A percentile compares a stretch with the other conserved stretches of the same genome.
These are phyloP conservation scores for Hylyphantes graminicola DNA, from an alignment of 1,140 invertebrate species.

Conservation along the genomic window DNA sequence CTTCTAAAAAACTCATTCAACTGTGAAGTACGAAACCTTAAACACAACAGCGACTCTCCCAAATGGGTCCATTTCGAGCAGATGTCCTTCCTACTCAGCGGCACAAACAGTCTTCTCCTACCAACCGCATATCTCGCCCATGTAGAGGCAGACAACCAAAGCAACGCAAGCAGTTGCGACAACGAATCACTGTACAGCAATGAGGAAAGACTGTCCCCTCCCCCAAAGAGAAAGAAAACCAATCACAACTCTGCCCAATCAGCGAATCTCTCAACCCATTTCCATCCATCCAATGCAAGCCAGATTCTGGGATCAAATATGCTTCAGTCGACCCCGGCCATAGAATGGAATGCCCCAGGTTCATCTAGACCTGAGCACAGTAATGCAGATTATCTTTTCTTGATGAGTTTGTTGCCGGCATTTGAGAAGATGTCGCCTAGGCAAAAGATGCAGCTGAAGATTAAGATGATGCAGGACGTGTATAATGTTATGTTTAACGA, in stretches of 20 bases:
- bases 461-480: conserved; percentile 33
- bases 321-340: not conserved
- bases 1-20: conserved; percentile 20
- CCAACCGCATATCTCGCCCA: conserved; percentile 18
- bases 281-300: not conserved
- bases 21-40: conserved; percentile 24
- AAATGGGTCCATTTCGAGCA: conserved; percentile 25
- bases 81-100: conserved; percentile 33
- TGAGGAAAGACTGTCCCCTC: not conserved
- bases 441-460: conserved; percentile 20
- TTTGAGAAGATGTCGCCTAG: conserved; percentile 11
- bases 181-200: not conserved
- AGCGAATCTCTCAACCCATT: not conserved
- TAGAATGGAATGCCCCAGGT: not conserved
- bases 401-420: conserved; percentile 32
- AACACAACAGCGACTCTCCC: not conserved
- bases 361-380: not conserved
- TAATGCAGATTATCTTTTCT: conserved; percentile 39
- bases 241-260: not conserved
- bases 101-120: conserved; percentile 6
- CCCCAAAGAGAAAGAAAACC: not conserved
- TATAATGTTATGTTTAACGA: conserved; percentile 2
- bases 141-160: not conserved
- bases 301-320: not conserved
- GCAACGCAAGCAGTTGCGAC: not conserved